These are phyloP conservation scores for Zosterops lateralis DNA, from an alignment of 2,113 vertebrate genomes.

Conservation along the genomic window DNA sequence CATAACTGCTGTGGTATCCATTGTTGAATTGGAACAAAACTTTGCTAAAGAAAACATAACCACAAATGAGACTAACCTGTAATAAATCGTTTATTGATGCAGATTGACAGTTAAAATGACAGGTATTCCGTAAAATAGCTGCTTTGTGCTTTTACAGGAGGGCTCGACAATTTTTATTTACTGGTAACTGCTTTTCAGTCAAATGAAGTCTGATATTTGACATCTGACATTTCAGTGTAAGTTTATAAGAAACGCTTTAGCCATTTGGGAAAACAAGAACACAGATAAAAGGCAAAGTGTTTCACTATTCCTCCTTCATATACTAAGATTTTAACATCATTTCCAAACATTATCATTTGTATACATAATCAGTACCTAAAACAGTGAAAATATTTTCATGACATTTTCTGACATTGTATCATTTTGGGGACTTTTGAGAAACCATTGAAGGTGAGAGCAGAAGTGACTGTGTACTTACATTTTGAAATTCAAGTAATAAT, in stretches of 20 bases:
- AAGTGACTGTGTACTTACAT: constrained; percentile 78
- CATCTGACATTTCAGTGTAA: neutral
- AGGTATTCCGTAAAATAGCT: neutral
- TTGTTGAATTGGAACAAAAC: neutral
- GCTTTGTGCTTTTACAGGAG: neutral
- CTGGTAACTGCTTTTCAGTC: neutral
- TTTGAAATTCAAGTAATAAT: constrained; percentile 87
- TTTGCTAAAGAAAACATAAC: neutral
- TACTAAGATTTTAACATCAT: neutral
- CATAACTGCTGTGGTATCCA: accelerated
- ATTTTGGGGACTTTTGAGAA: neutral
- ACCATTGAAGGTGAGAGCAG: neutral
- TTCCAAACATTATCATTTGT: neutral
- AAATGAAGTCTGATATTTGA: neutral
- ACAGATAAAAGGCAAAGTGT: neutral
- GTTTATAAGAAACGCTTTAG: neutral
- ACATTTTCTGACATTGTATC: neutral
- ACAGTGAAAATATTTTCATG: neutral
- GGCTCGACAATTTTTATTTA: neutral
- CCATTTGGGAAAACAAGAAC: neutral
- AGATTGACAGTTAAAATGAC: neutral
- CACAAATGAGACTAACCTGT: neutral
- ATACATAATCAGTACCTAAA: neutral
- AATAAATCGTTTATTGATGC: neutral
- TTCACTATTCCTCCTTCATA: neutral